Evolutionary conservation across 2,113 vertebrate species (phyloP).

Genomic region (Macquaria ambigua): DNA sequence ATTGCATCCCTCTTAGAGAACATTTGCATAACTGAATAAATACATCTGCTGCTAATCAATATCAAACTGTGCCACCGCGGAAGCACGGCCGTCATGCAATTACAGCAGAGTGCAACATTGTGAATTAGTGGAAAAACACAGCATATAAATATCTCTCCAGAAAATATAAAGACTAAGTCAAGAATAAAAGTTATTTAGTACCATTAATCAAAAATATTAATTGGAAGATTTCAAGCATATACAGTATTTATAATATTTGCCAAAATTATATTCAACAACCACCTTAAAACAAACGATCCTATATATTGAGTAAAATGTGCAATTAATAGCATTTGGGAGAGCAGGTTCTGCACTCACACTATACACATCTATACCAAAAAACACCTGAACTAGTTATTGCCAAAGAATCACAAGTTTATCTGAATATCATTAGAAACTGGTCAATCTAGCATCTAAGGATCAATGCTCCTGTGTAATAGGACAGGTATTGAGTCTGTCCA

Average conservation of each 20-base stretch:
- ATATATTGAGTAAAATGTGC: slow-evolving; percentile 72
- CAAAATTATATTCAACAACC: slow-evolving; percentile 68
- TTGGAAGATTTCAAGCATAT: slow-evolving; percentile 69
- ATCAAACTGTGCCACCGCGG: slow-evolving; percentile 65
- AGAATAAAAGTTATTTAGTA: slow-evolving; percentile 73
- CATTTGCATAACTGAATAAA: slow-evolving; percentile 83
- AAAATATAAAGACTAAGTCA: slow-evolving; percentile 72
- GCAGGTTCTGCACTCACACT: slow-evolving; percentile 57
- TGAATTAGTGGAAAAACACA: slow-evolving; percentile 73
- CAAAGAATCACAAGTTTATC: slow-evolving; percentile 54
- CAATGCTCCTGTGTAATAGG: slow-evolving; percentile 2
- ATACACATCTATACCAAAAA: slow-evolving; percentile 45
- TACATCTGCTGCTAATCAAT: slow-evolving; percentile 76
- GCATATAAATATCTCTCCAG: slow-evolving; percentile 75
- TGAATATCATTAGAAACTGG: slow-evolving; percentile 28
- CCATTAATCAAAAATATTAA: slow-evolving; percentile 76
- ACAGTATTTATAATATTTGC: slow-evolving; percentile 72
- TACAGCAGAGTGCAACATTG: slow-evolving; percentile 67
- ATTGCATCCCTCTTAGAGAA: slow-evolving; percentile 61
- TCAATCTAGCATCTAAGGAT: slow-evolving; percentile 33
- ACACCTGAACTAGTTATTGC: slow-evolving; percentile 68
- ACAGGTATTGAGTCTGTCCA: slow-evolving; percentile 46
- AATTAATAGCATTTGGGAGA: slow-evolving; percentile 75
- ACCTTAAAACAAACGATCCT: slow-evolving; percentile 62
- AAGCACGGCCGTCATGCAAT: slow-evolving; percentile 71